Base-by-base conservation (phyloP, 2,888 invertebrate genomes). In the Ophraella communa region DNA sequence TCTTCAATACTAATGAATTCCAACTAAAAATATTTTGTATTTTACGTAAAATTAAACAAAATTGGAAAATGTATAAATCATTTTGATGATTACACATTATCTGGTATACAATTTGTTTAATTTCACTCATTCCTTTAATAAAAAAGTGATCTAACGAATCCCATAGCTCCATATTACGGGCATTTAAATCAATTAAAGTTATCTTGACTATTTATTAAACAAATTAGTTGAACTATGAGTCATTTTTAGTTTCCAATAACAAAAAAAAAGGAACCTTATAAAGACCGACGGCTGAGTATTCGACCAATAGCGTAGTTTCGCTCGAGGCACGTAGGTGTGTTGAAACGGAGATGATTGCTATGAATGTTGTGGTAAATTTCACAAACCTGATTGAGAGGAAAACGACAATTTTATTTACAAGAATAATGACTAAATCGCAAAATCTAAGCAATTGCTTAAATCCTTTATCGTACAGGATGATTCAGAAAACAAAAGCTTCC, bases 151-250 rank as follows among this genome's bases (percentile, higher is more conserved):
- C 51, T 51, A 24, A 51, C 27, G 27, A 53, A 53, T 33, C 53
- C n/a, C n/a, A 18, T 33, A 17, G 2, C 21, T 1, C 2, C 17
- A 14, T 10, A 30, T 30, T 17, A 51, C 30, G 11, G 51, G 17
- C n/a, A 53, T 53, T 53, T 53, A 21, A 53, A 27, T 55, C 24
- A 55, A 61, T 58, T 58, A 45, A 45, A 51, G 58, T 53, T 45
- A 53, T 45, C 54, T n/a, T 27, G 52, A 55, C 45, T 58, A 59
- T 64, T 64, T 64, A 49, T 64, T 64, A 52, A 64, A 53, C 63
- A 64, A 64, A 64, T 64, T 64, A 59, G 14, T 47, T 54, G 53
- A 42, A 30, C 58, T 39, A 21, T 53, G 53, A 64, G 33, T 64
- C 56, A 62, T 62, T 49, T 42, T 51, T 47, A 55, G 27, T 5